phyloP scores from a whole-genome alignment of 2,113 vertebrate species.

The Thamnaconus septentrionalis region DNA sequence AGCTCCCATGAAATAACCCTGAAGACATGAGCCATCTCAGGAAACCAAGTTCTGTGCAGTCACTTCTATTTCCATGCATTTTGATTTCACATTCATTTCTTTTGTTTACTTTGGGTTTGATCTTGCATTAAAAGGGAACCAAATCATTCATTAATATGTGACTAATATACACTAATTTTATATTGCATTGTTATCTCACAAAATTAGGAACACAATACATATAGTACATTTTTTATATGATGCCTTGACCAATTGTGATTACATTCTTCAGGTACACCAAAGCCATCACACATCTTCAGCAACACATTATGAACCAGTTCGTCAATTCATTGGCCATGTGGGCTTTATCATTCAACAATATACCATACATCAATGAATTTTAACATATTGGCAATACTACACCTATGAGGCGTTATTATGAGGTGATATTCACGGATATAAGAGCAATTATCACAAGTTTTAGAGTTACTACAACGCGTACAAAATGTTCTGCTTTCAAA shows the following conservation, averaged over 20 bases:
- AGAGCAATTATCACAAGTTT: conserved; percentile 42
- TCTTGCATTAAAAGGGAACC: no score
- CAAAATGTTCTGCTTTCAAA: conserved; percentile 27
- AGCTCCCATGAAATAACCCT: conserved; percentile 16
- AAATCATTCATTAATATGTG: neutral
- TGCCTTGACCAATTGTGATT: conserved; percentile 28
- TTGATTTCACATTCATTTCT: conserved; percentile 25
- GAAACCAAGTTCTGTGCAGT: conserved; percentile 34
- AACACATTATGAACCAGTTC: neutral
- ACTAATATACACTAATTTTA: conserved; percentile 18
- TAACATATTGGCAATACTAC: no score
- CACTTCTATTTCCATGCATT: conserved; percentile 4
- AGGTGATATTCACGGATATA: neutral
- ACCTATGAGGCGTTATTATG: no score
- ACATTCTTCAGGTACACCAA: conserved; percentile 35
- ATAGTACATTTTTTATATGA: conserved; percentile 8
- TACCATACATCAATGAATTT: no score
- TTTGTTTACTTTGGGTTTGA: conserved; percentile 3
- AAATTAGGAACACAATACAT: conserved; percentile 41
- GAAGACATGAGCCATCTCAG: conserved; percentile 8
- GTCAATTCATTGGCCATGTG: neutral
- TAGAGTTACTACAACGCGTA: conserved; percentile 34
- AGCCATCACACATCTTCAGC: no score
- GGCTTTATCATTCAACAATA: no score
- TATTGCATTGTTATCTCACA: conserved; percentile 23